Evolutionary conservation across 2,113 vertebrate species (phyloP).

Genomic region (Litocranius walleri): DNA sequence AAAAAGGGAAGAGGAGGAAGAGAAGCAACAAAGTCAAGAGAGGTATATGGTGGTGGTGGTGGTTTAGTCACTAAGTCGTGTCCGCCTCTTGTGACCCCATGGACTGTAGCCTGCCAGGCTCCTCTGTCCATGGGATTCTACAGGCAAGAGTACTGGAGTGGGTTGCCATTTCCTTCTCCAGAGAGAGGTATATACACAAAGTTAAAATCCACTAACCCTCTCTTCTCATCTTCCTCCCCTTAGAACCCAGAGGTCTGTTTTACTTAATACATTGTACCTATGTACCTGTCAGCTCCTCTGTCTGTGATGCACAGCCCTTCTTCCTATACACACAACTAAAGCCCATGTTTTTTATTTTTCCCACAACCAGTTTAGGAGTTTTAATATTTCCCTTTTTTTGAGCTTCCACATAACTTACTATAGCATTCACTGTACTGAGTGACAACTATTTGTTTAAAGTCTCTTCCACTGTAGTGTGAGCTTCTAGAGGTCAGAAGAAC

Average conservation of each 20-base stretch:
- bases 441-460: not conserved
- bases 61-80: not conserved
- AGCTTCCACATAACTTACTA: not conserved
- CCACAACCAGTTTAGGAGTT: not conserved
- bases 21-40: not conserved
- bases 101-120: not conserved
- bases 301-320: not conserved
- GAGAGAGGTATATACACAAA: not conserved
- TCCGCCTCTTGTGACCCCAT: not conserved
- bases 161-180: not conserved
- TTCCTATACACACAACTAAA: not conserved
- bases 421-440: not conserved
- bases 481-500: not conserved
- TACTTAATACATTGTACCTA: not conserved
- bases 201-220: not conserved
- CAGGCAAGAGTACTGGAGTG: not conserved
- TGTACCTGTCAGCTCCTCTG: not conserved
- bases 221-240: not conserved
- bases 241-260: not conserved
- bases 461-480: not conserved
- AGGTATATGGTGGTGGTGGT: not conserved
- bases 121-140: not conserved
- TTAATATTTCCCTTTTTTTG: not conserved
- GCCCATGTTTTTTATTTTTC: not conserved
- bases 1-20: too few relatives aligned